Evolutionary conservation across 2,113 vertebrate genomes (phyloP).

Genomic region (Petrocephalus zakoni): DNA sequence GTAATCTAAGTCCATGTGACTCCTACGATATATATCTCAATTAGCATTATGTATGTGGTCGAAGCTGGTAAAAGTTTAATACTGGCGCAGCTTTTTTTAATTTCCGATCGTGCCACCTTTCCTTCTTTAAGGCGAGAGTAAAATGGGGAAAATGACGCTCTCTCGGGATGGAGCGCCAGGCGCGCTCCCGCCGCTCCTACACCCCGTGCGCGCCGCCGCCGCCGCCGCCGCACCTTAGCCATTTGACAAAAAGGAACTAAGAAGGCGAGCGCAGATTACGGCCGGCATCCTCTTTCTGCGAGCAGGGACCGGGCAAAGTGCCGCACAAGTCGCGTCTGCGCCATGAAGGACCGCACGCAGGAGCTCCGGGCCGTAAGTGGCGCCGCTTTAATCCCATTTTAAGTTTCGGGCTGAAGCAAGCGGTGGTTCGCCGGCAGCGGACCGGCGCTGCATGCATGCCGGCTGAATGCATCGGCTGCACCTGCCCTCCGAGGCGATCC

Average conservation of each 20-base stretch:
- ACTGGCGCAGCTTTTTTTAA: background rate
- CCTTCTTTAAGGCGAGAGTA: background rate
- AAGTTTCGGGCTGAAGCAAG: conserved; percentile 20
- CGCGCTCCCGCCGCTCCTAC: conserved; percentile 20
- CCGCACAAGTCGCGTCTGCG: conserved; percentile 5
- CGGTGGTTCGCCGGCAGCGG: conserved; percentile 6
- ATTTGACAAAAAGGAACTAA: conserved; percentile 15
- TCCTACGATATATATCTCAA: conserved; percentile 1
- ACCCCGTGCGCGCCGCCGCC: conserved; percentile 24
- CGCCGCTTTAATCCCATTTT: conserved; percentile 10
- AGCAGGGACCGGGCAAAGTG: conserved; percentile 14
- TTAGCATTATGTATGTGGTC: background rate
- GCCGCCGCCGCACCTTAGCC: conserved; percentile 22
- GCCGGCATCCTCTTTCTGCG: conserved; percentile 11
- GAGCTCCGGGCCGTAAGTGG: conserved; percentile 25
- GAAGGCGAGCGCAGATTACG: conserved; percentile 7
- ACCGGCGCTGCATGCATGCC: background rate
- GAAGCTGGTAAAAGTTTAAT: background rate
- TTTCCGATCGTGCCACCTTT: background rate
- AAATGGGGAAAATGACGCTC: background rate
- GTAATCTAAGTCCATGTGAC: background rate
- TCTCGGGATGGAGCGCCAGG: background rate
- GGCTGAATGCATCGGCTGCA: background rate
- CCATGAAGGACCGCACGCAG: conserved; percentile 34
- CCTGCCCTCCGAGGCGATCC: background rate